Evolutionary conservation across 2,888 invertebrate species (phyloP).

Genomic region (Bedellia somnulentella): DNA sequence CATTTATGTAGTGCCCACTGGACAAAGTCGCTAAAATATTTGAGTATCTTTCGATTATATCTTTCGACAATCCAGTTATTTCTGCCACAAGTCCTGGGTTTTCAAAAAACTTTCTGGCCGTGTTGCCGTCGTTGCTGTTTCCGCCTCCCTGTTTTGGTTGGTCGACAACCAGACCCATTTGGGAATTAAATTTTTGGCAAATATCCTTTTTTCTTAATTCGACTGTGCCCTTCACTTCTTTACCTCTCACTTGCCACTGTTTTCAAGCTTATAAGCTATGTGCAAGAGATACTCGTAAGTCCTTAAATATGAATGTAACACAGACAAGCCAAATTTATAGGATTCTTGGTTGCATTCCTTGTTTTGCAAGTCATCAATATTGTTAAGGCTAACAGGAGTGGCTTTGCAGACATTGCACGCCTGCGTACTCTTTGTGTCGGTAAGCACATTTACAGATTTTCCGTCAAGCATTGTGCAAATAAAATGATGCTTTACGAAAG

Average conservation of each 20-base stretch:
- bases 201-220: slow-evolving; percentile 11
- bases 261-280: slow-evolving; percentile 16
- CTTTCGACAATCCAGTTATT: slow-evolving; percentile 1
- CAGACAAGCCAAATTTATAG: slow-evolving; percentile 8
- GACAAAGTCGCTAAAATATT: slow-evolving; percentile 4
- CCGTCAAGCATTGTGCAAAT: no score
- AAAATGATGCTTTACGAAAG: no score
- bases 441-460: no score
- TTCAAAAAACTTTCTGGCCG: slow-evolving; percentile 10
- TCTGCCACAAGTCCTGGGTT: slow-evolving; percentile 5
- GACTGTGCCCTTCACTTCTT: slow-evolving; percentile 10
- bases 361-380: no score
- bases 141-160: slow-evolving; percentile 12
- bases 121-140: slow-evolving; percentile 12
- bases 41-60: neutral
- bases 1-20: slow-evolving; percentile 6
- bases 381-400: no score
- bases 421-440: no score
- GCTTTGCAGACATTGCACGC: no score
- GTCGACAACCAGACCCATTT: slow-evolving; percentile 12
- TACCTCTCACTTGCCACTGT: slow-evolving; percentile 18
- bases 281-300: slow-evolving; percentile 19
- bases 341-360: no score
- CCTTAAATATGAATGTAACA: slow-evolving; percentile 9
- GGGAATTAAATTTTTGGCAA: slow-evolving; percentile 8